Evolutionary conservation across 2,113 vertebrate species (phyloP).

Genomic region (Mastomys natalensis): DNA sequence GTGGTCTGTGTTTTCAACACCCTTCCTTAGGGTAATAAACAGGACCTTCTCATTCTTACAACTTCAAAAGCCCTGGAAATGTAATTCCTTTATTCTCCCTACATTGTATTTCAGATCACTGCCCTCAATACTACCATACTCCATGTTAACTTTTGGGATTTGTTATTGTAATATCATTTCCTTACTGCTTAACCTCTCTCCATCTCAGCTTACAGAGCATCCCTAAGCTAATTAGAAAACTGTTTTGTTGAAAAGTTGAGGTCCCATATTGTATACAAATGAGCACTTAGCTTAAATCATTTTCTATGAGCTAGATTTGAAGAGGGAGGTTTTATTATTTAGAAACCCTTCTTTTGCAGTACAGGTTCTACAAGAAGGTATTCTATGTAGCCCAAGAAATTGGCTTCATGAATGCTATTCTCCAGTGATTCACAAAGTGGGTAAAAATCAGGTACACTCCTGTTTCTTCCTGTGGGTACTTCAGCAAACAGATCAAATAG

Average conservation of each 20-base stretch:
- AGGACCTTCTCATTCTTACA: background rate
- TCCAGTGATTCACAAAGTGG: constrained; percentile 56
- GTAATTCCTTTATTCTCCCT: background rate
- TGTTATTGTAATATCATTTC: background rate
- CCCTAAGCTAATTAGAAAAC: background rate
- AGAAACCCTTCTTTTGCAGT: background rate
- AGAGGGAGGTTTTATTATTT: background rate
- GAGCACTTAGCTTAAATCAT: constrained; percentile 10
- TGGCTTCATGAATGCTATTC: constrained; percentile 50
- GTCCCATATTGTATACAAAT: background rate
- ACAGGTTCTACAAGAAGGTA: fast-evolving
- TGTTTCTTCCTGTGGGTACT: constrained; percentile 59
- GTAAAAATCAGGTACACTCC: constrained; percentile 52
- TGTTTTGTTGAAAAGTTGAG: background rate
- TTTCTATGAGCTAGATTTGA: background rate
- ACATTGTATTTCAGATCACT: background rate
- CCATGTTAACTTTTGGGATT: background rate
- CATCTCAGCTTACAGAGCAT: background rate
- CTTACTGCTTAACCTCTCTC: background rate
- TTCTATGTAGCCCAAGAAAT: background rate
- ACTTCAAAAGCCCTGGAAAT: background rate
- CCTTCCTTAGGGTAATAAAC: background rate
- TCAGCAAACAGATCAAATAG: constrained; percentile 69
- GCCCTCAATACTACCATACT: background rate
- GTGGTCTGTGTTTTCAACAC: background rate